phyloP scores from a whole-genome alignment of 2,888 invertebrate genomes.

The Pomacea canaliculata region DNA sequence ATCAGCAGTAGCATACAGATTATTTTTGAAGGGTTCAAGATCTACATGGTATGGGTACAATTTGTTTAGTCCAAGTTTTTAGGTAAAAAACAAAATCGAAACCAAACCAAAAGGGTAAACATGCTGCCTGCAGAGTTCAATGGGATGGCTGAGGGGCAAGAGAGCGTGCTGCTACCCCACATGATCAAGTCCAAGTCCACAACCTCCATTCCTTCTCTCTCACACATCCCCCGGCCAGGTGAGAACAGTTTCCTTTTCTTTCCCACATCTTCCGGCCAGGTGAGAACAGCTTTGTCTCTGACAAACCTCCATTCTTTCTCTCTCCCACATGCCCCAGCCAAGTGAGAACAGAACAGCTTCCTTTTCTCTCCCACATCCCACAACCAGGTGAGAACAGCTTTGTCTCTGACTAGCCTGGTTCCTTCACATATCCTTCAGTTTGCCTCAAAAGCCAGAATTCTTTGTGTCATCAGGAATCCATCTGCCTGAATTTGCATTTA shows the following conservation, averaged over 20 bases:
- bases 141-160: not conserved
- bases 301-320: conserved; percentile 34
- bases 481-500: too few relatives aligned
- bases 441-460: not conserved
- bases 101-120: too few relatives aligned
- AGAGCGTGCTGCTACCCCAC: conserved; percentile 4
- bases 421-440: conserved; percentile 38
- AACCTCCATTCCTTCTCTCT: conserved; percentile 43
- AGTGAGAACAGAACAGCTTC: conserved; percentile 34
- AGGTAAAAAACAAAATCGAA: too few relatives aligned
- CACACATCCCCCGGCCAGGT: conserved; percentile 49
- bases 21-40: too few relatives aligned
- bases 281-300: conserved; percentile 29
- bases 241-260: conserved; percentile 33
- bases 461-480: not conserved
- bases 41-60: too few relatives aligned
- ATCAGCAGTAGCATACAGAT: too few relatives aligned
- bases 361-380: conserved; percentile 42
- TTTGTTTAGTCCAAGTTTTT: too few relatives aligned
- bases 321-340: conserved; percentile 46
- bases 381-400: conserved; percentile 41
- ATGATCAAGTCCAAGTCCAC: conserved; percentile 50
- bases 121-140: conserved; percentile 9
- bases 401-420: conserved; percentile 21
- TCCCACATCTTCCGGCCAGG: conserved; percentile 48